phyloP scores from a whole-genome alignment of 2,797 vertebrate genomes.

The Scolopax bukidnonensis region DNA sequence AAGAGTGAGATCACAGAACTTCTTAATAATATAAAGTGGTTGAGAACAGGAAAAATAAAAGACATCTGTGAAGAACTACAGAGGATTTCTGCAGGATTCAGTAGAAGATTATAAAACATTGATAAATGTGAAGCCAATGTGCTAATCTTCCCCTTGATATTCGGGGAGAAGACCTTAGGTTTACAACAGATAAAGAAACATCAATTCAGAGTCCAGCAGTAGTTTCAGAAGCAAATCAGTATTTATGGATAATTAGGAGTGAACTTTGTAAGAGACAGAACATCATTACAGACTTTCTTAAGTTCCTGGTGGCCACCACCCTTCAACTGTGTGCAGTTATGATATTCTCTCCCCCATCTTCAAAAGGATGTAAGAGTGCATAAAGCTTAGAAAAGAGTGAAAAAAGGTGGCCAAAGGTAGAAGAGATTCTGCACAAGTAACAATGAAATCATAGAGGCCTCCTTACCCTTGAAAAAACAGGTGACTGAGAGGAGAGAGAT shows the following conservation, averaged over 20 bases:
- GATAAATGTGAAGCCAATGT: neutral
- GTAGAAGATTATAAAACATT: neutral
- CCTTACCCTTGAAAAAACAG: neutral
- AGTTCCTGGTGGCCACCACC: rapidly evolving
- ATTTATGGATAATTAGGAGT: neutral
- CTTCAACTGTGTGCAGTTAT: neutral
- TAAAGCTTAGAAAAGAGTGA: neutral
- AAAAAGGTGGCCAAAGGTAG: neutral
- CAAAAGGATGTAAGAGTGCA: neutral
- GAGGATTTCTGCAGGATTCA: neutral
- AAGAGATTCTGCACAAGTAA: neutral
- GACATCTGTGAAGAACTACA: neutral
- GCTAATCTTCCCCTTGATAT: neutral
- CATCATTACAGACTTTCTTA: neutral
- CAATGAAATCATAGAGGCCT: neutral
- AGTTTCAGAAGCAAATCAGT: neutral
- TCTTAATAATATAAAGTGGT: neutral
- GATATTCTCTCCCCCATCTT: neutral
- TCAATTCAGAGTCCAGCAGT: neutral
- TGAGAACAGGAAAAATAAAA: neutral
- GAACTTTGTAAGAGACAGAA: neutral
- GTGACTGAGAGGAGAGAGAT: neutral
- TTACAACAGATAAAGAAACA: neutral
- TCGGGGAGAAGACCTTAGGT: neutral
- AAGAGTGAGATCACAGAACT: neutral